phyloP scores from a whole-genome alignment of 2,113 vertebrate species.

The Craseonycteris thonglongyai region DNA sequence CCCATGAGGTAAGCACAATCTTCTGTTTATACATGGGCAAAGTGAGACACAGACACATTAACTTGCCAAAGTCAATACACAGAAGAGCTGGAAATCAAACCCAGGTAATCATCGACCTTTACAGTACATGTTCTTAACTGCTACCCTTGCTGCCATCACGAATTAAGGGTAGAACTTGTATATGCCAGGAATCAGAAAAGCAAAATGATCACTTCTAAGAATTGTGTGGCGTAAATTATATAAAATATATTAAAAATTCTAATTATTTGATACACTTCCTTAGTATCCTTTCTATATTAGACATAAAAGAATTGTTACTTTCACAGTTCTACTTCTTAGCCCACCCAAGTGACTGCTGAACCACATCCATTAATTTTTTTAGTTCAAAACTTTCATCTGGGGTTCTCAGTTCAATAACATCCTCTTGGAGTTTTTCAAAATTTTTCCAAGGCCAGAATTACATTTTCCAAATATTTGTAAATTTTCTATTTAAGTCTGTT shows the following conservation, averaged over 20 bases:
- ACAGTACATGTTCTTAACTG: background rate
- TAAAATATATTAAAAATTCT: background rate
- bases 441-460: background rate
- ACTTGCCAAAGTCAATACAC: background rate
- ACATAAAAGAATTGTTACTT: background rate
- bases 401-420: background rate
- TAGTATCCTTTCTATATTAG: background rate
- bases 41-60: background rate
- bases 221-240: background rate
- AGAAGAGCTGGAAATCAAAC: background rate
- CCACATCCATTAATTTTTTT: background rate
- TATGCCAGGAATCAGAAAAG: background rate
- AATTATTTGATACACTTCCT: background rate
- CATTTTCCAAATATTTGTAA: background rate
- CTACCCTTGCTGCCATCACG: background rate
- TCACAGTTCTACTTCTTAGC: background rate
- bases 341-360: background rate
- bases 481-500: background rate
- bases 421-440: background rate
- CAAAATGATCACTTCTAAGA: background rate
- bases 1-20: background rate
- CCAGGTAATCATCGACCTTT: background rate
- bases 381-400: background rate
- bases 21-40: background rate
- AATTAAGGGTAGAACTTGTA: background rate